Base-by-base conservation (phyloP, 2,797 vertebrate genomes). In the Silurus lanzhouensis region DNA sequence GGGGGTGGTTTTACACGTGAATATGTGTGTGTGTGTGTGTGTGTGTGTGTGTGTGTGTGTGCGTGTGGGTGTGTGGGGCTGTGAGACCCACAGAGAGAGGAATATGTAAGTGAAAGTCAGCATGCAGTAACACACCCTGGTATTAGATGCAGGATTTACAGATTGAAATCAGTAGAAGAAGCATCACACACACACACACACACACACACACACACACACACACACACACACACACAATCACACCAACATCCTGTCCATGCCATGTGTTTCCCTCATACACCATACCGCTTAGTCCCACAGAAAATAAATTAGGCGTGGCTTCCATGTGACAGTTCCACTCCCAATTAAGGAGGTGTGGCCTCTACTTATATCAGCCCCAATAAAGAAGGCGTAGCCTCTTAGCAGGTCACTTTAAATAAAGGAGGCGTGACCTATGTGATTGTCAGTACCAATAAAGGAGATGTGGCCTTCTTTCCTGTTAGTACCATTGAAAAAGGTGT, bases 1-100 rank as follows among this genome's bases (percentile, higher is more conserved):
- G 70, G 57, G 83, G 57, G 74, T 79, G 82, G 71, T 81, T 1
- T 82, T 91, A 31, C 89, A 92, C 80, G 92, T 90, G 77, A 90
- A 89, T 68, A 58, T 25, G 44, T 44, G 48, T 77, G 74, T 77
- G 78, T 81, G 70, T 81, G 75, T 68, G 89, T 91, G 44, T 91
- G 92, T 0, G 90, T 72, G 64, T 25, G 44, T 44, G 48, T 77
- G 74, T 77, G 78, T 81, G 70, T 81, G 75, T 80, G 91, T 22
- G 20, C n/a, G 58, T 52, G 48, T 9, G 48, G 9, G 48, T 8
- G 48, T 52, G 48, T 52, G 48, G 63, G 58, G 25, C 19, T 48
- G 7, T 64, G 38, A 63, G 60, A 38, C 22, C 38, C 38, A 79
- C 9, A 13, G 3, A 48, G 60, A 80, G n/a, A 80, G 38, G 61